phyloP scores from a whole-genome alignment of 1,140 invertebrate genomes.

The Drosophila santomea region DNA sequence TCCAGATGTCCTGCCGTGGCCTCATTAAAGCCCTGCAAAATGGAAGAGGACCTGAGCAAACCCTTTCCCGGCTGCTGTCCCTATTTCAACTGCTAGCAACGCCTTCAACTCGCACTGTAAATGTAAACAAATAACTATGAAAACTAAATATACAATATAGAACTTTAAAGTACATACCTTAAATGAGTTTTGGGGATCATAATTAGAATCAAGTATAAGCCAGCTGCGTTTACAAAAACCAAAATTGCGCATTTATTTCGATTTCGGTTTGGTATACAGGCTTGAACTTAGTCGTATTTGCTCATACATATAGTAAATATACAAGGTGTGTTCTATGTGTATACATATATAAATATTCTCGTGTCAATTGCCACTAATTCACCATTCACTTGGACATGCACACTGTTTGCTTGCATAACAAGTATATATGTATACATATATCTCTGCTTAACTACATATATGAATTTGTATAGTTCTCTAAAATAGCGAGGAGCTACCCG shows the following conservation, averaged over 20 bases:
- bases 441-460: slow-evolving; percentile 28
- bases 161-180: no score
- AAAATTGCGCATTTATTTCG: slow-evolving; percentile 67
- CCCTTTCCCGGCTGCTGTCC: slow-evolving; percentile 66
- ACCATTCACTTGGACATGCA: slow-evolving; percentile 40
- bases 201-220: neutral
- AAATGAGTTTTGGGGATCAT: no score
- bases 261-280: slow-evolving; percentile 73
- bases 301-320: slow-evolving; percentile 47
- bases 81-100: slow-evolving; percentile 30
- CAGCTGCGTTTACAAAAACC: slow-evolving; percentile 50
- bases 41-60: slow-evolving; percentile 37
- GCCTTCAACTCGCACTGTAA: neutral
- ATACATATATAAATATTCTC: slow-evolving; percentile 47
- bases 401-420: slow-evolving; percentile 49
- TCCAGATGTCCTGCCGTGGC: slow-evolving; percentile 39
- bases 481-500: slow-evolving; percentile 46
- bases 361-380: slow-evolving; percentile 60
- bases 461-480: slow-evolving; percentile 71
- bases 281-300: slow-evolving; percentile 66
- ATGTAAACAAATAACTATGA: neutral
- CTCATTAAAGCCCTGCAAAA: slow-evolving; percentile 36
- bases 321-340: slow-evolving; percentile 45
- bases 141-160: neutral
- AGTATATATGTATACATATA: slow-evolving; percentile 50